Evolutionary conservation across 2,113 vertebrate genomes (phyloP), one percentile per base, ranked within the genome.

Genomic region (Marcusenius ussheri): DNA sequence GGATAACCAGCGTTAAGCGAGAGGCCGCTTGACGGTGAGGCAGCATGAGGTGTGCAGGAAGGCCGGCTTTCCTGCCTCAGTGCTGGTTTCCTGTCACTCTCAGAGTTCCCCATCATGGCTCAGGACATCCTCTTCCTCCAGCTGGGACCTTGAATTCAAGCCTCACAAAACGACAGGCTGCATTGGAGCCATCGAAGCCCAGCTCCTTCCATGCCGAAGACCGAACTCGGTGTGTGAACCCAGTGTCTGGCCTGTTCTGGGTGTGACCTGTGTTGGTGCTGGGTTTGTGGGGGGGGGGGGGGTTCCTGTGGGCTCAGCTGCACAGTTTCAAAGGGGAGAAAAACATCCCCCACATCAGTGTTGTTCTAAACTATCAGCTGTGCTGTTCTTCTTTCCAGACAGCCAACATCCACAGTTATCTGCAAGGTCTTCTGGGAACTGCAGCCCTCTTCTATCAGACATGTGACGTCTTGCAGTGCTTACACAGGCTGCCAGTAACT

Each of bases 61-160:
- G n/a, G 47, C n/a, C n/a, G 1, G 24, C n/a, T 86, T 86, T 86
- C 84, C 84, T 51, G 45, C 47, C 49, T 83, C 39, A 86, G 84
- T 27, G 24, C 46, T 15, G n/a, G 24, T 27, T 87, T 87, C 85
- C 85, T 87, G n/a, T 2, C 31, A 2, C n/a, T 53, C n/a, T 87
- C 85, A 87, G 3, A 15, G 5, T 56, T 5, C 3, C 47, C 31
- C 85, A 56, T 53, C 27, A 27, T 87, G 50, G 47, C 13, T 53
- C 89, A 89, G 88, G 89, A 88, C 91, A 42, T 50, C 90, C 87
- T 88, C 90, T 91, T 77, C 84, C 90, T 87, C 53, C 31, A 70
- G n/a, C 86, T 31, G 45, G 88, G 66, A 51, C 46, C 80, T 51
- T 88, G 49, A 49, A 85, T 80, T 88, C 83, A 74, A 74, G 84